Conservation (phyloP, 2,888 invertebrate species). For the Meloe dianella region DNA sequence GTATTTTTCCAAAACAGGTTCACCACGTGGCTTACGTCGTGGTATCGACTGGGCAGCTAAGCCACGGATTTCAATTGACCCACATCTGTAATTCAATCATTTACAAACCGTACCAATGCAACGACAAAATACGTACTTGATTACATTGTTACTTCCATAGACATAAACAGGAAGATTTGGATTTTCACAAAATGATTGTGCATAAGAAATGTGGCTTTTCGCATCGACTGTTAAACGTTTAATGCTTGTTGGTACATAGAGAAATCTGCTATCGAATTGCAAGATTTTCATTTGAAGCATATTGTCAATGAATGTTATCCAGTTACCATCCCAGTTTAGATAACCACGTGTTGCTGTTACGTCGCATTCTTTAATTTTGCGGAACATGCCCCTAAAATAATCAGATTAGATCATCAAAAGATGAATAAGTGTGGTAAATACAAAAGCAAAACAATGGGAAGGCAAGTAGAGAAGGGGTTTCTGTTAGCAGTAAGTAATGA, state of each 20-base stretch:
- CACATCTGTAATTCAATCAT: conserved; percentile 61
- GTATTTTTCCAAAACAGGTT: conserved; percentile 80
- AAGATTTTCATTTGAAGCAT: conserved; percentile 78
- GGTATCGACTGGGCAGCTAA: conserved; percentile 79
- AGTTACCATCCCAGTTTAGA: conserved; percentile 62
- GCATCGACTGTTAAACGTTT: conserved; percentile 62
- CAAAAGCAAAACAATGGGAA: too few species aligned
- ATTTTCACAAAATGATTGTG: conserved; percentile 54
- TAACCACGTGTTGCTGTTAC: conserved; percentile 24
- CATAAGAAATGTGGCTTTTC: conserved; percentile 54
- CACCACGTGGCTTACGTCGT: conserved; percentile 70
- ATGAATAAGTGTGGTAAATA: background rate
- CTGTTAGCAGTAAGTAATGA: too few species aligned
- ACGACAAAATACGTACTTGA: conserved; percentile 29
- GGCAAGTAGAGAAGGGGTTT: too few species aligned
- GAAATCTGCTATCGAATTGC: conserved; percentile 68
- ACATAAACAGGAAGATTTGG: conserved; percentile 52
- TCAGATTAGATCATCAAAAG: background rate
- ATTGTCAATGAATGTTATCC: conserved; percentile 87
- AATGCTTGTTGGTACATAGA: conserved; percentile 71
- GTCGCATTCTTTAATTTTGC: conserved; percentile 41
- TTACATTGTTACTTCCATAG: conserved; percentile 55
- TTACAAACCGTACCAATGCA: background rate
- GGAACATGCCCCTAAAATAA: conserved; percentile 43
- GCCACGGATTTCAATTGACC: conserved; percentile 79